A percentile compares a stretch with the other conserved stretches of the same genome.
phyloP scores from a whole-genome alignment of 2,888 invertebrate genomes.

The Alloplasta piceator region DNA sequence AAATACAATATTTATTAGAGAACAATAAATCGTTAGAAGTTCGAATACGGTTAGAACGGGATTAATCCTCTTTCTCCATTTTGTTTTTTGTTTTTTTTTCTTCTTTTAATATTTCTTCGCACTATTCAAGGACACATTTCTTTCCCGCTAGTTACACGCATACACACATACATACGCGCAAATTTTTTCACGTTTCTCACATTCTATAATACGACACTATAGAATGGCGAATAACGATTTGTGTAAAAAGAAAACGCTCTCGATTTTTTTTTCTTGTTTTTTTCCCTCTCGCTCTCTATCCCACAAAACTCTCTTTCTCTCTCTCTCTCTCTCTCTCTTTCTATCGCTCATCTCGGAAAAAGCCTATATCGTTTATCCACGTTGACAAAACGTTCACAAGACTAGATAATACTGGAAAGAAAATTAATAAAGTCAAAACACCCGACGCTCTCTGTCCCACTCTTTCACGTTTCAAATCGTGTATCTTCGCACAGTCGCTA shows the following conservation, averaged over 20 bases:
- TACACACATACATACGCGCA: conserved; percentile 55
- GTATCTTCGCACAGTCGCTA: conserved; percentile 33
- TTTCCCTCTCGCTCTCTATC: conserved; percentile 45
- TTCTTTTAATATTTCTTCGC: conserved; percentile 22
- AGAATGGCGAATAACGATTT: conserved; percentile 68
- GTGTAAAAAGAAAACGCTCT: conserved; percentile 60
- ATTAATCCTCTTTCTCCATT: conserved; percentile 23
- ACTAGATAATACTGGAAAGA: conserved; percentile 83
- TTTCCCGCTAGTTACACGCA: conserved; percentile 28
- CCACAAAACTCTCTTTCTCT: conserved; percentile 17
- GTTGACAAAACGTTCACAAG: conserved; percentile 73
- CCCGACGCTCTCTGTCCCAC: conserved; percentile 67
- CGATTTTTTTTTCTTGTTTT: conserved; percentile 37
- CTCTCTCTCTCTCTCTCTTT: conserved; percentile 16
- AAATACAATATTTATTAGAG: conserved; percentile 62
- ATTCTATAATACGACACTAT: conserved; percentile 53
- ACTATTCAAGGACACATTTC: conserved; percentile 47
- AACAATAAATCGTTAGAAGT: conserved; percentile 64
- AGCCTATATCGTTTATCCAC: conserved; percentile 65
- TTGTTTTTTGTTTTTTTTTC: conserved; percentile 32
- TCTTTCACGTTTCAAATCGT: conserved; percentile 38
- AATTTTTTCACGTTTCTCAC: conserved; percentile 40
- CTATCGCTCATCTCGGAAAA: conserved; percentile 47
- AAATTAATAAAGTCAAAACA: conserved; percentile 81
- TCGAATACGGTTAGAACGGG: conserved; percentile 63